Evolutionary conservation across 1,140 invertebrate species (phyloP).

Genomic region (Eriosoma lanigerum): DNA sequence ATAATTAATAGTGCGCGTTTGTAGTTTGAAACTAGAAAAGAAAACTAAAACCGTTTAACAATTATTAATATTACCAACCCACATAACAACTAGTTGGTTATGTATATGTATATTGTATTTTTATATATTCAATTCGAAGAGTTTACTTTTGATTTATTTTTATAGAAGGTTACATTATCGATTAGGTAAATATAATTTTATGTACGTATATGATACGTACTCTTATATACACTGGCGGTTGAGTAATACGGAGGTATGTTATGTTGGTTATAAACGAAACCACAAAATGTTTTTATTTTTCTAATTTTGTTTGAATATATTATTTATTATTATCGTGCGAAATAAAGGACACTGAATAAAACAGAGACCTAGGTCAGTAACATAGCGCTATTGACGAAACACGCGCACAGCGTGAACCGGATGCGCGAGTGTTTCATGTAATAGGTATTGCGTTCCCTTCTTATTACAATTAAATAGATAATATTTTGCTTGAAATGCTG

Average conservation of each 20-base stretch:
- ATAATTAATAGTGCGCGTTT: too few species aligned
- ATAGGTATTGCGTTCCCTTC: too few species aligned
- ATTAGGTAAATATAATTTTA: not conserved
- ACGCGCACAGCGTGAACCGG: not conserved
- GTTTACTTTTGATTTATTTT: too few species aligned
- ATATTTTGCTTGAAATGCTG: too few species aligned
- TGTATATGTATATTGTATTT: too few species aligned
- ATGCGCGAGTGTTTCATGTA: not conserved
- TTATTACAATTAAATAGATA: too few species aligned
- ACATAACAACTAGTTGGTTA: not conserved
- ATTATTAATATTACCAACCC: not conserved
- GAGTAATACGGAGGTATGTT: too few species aligned
- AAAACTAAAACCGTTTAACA: not conserved
- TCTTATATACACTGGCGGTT: too few species aligned
- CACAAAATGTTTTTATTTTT: not conserved
- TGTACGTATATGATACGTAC: not conserved
- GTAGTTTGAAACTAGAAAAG: too few species aligned
- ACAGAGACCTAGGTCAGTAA: slow-evolving; percentile 30
- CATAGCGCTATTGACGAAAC: not conserved
- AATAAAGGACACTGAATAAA: slow-evolving; percentile 7
- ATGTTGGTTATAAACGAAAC: not conserved
- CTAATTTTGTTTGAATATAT: not conserved
- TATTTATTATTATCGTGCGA: not conserved
- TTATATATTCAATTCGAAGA: too few species aligned
- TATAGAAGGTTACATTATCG: too few species aligned